A percentile compares a stretch with the other conserved stretches of the same genome.
Evolutionary conservation across 2,797 vertebrate species (phyloP).

Genomic region (Sardinella longiceps): DNA sequence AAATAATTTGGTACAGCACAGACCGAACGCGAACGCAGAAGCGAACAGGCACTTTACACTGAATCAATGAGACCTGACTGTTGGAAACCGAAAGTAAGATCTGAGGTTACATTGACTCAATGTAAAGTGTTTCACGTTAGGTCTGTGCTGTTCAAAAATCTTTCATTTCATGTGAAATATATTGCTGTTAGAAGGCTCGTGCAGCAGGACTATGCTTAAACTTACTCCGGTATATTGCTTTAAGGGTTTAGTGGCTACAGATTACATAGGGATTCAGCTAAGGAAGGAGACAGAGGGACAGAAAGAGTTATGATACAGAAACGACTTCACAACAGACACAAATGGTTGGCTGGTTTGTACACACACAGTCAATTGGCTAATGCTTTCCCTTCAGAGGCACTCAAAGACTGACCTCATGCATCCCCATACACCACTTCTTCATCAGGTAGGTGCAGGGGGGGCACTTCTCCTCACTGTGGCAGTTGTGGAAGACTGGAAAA

Average conservation of each 20-base stretch:
- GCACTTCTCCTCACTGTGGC: constrained; percentile 95
- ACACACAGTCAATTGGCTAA: background rate
- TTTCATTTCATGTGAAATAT: too few relatives aligned
- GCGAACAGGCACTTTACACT: too few relatives aligned
- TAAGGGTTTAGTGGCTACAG: background rate
- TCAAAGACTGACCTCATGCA: constrained; percentile 88
- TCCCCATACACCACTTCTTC: constrained; percentile 99
- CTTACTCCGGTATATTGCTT: too few relatives aligned
- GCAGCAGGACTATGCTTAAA: too few relatives aligned
- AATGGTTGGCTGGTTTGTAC: background rate
- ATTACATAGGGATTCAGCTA: background rate
- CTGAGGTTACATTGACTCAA: too few relatives aligned
- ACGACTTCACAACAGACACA: background rate
- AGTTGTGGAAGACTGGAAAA: constrained; percentile 91
- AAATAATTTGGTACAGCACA: too few relatives aligned
- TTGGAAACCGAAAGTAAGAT: too few relatives aligned
- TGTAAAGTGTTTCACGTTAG: too few relatives aligned
- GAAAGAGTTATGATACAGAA: background rate
- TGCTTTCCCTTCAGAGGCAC: background rate
- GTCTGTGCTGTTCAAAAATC: too few relatives aligned
- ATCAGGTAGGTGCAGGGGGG: constrained; percentile 97
- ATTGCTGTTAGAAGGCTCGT: too few relatives aligned
- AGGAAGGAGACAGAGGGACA: background rate
- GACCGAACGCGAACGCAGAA: too few relatives aligned
- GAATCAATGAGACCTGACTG: too few relatives aligned